Evolutionary conservation across 2,888 invertebrate species (phyloP).

Genomic region (Troglohyphantes excavatus): DNA sequence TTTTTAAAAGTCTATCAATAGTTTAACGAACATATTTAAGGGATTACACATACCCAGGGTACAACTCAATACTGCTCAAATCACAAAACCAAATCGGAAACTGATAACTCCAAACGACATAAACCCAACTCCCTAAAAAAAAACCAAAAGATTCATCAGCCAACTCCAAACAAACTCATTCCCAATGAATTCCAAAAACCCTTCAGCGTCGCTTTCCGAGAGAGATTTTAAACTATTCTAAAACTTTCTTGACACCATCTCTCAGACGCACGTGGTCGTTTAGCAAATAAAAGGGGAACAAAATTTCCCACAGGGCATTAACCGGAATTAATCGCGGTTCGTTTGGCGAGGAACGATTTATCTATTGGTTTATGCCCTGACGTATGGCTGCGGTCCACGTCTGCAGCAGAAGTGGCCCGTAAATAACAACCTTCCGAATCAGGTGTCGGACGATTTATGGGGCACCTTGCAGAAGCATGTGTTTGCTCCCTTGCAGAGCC

Average conservation of each 20-base stretch:
- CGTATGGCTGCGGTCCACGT: conserved; percentile 56
- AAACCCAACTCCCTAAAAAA: too few species aligned
- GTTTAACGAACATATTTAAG: too few species aligned
- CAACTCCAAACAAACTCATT: too few species aligned
- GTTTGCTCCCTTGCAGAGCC: neutral
- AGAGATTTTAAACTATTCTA: conserved; percentile 39
- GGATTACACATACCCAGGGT: too few species aligned
- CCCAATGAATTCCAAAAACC: neutral
- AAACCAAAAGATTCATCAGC: too few species aligned
- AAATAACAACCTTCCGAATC: conserved; percentile 76
- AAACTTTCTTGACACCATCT: conserved; percentile 64
- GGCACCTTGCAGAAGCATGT: conserved; percentile 43
- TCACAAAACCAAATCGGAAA: too few species aligned
- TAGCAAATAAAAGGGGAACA: conserved; percentile 42
- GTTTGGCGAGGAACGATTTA: conserved; percentile 68
- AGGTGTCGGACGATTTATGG: conserved; percentile 63
- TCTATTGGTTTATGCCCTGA: conserved; percentile 65
- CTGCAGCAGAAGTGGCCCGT: conserved; percentile 55
- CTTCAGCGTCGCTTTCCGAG: neutral
- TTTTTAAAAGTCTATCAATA: too few species aligned
- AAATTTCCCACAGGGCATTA: conserved; percentile 57
- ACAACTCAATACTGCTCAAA: too few species aligned
- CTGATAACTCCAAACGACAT: too few species aligned
- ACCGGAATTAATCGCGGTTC: conserved; percentile 61
- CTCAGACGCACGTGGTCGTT: conserved; percentile 33